A percentile compares a stretch with the other conserved stretches of the same genome.
phyloP scores from a whole-genome alignment of 2,113 vertebrate genomes.

The Scytalopus superciliaris region DNA sequence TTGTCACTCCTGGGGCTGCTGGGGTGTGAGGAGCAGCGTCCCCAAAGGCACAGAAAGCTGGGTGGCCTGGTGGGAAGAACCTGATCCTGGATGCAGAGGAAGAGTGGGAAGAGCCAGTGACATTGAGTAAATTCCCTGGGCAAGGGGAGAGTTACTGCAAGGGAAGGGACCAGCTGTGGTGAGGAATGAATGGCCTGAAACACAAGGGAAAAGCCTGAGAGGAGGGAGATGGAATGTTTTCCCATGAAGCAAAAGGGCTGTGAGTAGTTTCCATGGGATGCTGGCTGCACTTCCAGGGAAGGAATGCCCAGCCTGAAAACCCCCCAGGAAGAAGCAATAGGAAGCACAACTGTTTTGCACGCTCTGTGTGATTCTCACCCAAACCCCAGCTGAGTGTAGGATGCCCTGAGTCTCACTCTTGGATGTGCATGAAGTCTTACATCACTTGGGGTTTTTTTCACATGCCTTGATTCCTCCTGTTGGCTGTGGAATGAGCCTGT shows the following conservation, averaged over 20 bases:
- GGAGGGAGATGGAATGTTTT: background rate
- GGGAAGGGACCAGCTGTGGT: background rate
- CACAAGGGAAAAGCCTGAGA: background rate
- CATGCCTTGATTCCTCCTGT: no score
- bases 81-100: fast-evolving
- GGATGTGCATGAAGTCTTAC: no score
- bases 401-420: no score
- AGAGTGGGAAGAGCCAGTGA: background rate
- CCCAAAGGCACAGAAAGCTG: fast-evolving
- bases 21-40: background rate
- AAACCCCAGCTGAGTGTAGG: no score
- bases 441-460: no score
- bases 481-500: background rate
- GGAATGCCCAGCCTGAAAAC: no score
- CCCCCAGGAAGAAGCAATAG: background rate
- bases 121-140: fast-evolving
- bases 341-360: background rate
- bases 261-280: background rate
- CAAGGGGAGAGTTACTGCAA: background rate
- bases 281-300: background rate
- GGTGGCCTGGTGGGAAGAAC: fast-evolving
- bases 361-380: no score
- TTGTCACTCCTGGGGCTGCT: background rate
- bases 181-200: background rate
- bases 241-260: background rate